A percentile compares a stretch with the other conserved stretches of the same genome.
Conservation (phyloP, 2,113 vertebrate genomes). For the Vulpes ferrilata region DNA sequence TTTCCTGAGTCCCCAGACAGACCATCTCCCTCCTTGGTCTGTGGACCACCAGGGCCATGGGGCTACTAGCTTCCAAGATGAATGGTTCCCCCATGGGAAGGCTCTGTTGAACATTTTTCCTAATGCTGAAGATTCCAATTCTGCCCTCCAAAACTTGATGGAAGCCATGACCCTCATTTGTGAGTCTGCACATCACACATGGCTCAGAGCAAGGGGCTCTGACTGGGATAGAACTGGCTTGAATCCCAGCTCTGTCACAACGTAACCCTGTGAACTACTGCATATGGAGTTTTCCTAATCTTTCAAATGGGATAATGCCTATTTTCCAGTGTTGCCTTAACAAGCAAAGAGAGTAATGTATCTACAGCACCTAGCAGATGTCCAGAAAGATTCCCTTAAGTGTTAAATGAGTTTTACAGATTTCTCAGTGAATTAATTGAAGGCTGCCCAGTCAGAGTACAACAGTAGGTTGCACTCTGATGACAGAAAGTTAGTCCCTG, state of each 20-base stretch:
- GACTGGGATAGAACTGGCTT: neutral
- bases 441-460: neutral
- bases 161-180: neutral
- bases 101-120: neutral
- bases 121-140: neutral
- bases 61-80: neutral
- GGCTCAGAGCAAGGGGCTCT: neutral
- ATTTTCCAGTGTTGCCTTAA: neutral
- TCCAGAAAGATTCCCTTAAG: neutral
- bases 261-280: neutral
- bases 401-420: constrained; percentile 1
- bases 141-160: neutral
- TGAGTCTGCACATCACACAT: neutral
- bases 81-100: neutral
- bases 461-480: neutral
- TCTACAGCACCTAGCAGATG: neutral
- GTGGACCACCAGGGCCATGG: neutral
- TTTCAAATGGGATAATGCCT: neutral
- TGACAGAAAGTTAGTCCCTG: neutral
- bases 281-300: constrained; percentile 7
- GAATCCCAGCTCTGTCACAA: neutral
- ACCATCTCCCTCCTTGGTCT: neutral
- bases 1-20: neutral
- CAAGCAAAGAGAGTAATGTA: constrained; percentile 32
- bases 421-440: neutral